A percentile compares a stretch with the other conserved stretches of the same genome.
These are phyloP conservation scores for Rhagium mordax DNA, from an alignment of 2,888 invertebrate genomes.

Conservation along the genomic window DNA sequence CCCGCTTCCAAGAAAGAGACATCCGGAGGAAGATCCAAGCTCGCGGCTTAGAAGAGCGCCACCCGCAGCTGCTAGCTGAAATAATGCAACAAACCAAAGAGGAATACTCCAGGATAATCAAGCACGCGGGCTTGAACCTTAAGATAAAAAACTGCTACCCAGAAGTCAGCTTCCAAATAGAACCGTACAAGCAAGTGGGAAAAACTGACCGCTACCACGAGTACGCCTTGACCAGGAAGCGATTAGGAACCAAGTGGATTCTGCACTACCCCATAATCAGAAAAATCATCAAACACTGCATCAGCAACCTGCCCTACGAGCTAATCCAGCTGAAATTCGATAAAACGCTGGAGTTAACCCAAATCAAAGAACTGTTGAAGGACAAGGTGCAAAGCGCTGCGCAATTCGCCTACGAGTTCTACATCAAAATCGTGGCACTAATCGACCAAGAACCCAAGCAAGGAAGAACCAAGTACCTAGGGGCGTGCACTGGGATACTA, in stretches of 20 bases:
- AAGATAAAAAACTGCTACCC: conserved; percentile 66
- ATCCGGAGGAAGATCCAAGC: conserved; percentile 76
- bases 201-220: conserved; percentile 74
- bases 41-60: conserved; percentile 71
- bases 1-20: conserved; percentile 74
- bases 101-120: conserved; percentile 74
- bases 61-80: conserved; percentile 71
- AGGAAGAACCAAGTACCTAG: conserved; percentile 27
- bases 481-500: conserved; percentile 67
- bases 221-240: conserved; percentile 74
- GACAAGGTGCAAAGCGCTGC: conserved; percentile 52
- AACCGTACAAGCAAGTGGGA: conserved; percentile 75
- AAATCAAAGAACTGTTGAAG: conserved; percentile 51
- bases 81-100: conserved; percentile 73
- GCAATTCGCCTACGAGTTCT: conserved; percentile 53
- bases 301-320: conserved; percentile 71
- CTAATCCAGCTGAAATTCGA: conserved; percentile 71
- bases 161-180: conserved; percentile 75
- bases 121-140: conserved; percentile 50
- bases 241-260: conserved; percentile 74
- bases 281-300: conserved; percentile 73
- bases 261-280: conserved; percentile 77
- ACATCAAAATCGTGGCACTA: conserved; percentile 46
- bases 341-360: conserved; percentile 47
- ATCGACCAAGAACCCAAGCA: conserved; percentile 39